Evolutionary conservation across 2,888 invertebrate genomes (phyloP).

Genomic region (Leucophenga maculata): DNA sequence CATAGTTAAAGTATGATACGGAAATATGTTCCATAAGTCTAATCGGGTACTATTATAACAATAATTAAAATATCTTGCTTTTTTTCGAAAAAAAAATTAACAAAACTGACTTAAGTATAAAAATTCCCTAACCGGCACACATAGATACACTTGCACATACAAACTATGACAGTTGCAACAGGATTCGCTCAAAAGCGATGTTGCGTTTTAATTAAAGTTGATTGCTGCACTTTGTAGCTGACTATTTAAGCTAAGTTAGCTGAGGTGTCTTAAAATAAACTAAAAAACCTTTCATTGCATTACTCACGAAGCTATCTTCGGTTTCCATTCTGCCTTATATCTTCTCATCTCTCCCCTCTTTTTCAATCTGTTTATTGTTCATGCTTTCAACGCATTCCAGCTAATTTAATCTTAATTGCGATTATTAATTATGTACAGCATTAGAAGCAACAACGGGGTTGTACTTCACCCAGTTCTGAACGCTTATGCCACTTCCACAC

Average conservation of each 20-base stretch:
- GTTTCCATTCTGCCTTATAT: background rate
- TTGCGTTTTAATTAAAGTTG: slow-evolving; percentile 19
- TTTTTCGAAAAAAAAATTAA: too few species aligned
- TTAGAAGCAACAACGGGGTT: background rate
- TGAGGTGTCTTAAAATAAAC: background rate
- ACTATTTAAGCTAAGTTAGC: background rate
- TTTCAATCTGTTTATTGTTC: background rate
- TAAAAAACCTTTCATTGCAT: background rate
- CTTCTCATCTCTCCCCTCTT: background rate
- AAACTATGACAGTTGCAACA: background rate
- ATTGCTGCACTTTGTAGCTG: slow-evolving; percentile 20
- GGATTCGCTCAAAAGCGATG: background rate
- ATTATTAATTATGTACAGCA: slow-evolving; percentile 3
- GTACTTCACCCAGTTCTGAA: too few species aligned
- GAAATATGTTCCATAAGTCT: too few species aligned
- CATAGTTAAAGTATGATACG: too few species aligned
- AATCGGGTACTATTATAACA: too few species aligned
- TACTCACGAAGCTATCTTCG: background rate
- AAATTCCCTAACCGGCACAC: background rate
- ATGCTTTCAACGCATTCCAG: background rate
- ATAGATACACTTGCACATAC: background rate
- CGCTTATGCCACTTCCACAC: too few species aligned
- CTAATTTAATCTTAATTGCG: background rate
- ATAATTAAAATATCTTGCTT: too few species aligned
- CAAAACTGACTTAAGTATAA: too few species aligned